Conservation (phyloP, 1,140 invertebrate genomes). For the Zaprionus vittiger region DNA sequence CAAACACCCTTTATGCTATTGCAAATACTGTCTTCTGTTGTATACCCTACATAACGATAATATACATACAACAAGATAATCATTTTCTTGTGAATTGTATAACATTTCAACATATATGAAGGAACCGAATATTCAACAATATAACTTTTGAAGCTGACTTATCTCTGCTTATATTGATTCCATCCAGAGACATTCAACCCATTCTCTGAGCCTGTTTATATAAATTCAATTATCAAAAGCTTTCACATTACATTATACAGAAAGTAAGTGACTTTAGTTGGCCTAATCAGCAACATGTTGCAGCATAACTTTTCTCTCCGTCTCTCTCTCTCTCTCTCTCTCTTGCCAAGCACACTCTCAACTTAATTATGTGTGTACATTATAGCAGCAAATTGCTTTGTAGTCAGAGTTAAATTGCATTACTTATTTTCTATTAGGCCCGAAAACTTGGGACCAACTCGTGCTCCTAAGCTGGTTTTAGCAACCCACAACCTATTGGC, state of each 20-base stretch:
- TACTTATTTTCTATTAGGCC: constrained; percentile 25
- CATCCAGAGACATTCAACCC: neutral
- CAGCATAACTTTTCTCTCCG: neutral
- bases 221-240: too few relatives aligned
- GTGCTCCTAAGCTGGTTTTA: constrained; percentile 32
- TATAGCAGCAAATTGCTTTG: constrained; percentile 53
- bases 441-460: neutral
- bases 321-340: neutral
- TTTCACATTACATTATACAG: neutral
- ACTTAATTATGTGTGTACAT: constrained; percentile 26
- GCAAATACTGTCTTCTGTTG: neutral
- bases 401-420: constrained; percentile 30
- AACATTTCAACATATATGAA: neutral
- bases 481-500: constrained; percentile 62
- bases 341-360: neutral
- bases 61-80: neutral
- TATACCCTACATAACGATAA: neutral
- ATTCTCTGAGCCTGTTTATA: too few relatives aligned
- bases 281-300: constrained; percentile 1
- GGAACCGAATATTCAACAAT: neutral
- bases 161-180: neutral
- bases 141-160: neutral
- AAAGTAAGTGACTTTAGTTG: neutral
- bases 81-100: neutral
- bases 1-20: constrained; percentile 8